Conservation (phyloP, 1,140 invertebrate genomes). For the Lepidotrigona ventralis region DNA sequence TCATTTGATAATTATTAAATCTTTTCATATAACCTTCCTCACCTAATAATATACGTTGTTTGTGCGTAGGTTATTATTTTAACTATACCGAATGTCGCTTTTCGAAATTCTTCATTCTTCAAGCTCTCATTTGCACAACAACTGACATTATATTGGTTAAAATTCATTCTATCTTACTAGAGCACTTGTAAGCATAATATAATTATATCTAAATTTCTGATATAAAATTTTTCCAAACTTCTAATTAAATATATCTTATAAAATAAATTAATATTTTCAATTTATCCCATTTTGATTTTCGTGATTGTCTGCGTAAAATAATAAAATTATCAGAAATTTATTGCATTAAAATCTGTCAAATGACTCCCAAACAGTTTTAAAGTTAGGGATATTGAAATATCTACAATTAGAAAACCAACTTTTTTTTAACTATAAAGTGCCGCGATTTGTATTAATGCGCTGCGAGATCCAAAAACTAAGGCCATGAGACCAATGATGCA, state of each 20-base stretch:
- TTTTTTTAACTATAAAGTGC: conserved; percentile 51
- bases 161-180: conserved; percentile 18
- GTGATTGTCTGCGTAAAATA: conserved; percentile 27
- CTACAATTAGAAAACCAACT: conserved; percentile 11
- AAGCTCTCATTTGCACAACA: background rate
- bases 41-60: background rate
- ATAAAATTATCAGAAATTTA: conserved; percentile 24
- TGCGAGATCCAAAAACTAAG: conserved; percentile 89
- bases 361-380: background rate
- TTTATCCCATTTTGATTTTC: background rate
- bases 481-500: conserved; percentile 87
- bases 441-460: conserved; percentile 86
- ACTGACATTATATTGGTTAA: background rate
- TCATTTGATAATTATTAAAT: conserved; percentile 8
- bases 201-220: conserved; percentile 26
- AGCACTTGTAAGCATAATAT: conserved; percentile 18
- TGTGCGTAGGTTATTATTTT: conserved; percentile 18
- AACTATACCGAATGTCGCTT: conserved; percentile 4
- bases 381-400: conserved; percentile 31
- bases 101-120: background rate
- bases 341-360: conserved; percentile 19
- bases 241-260: background rate
- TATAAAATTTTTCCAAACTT: background rate
- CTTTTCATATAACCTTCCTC: conserved; percentile 33
- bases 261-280: background rate